Evolutionary conservation across 2,797 vertebrate genomes (phyloP).

Genomic region (Hozukius guyotensis): DNA sequence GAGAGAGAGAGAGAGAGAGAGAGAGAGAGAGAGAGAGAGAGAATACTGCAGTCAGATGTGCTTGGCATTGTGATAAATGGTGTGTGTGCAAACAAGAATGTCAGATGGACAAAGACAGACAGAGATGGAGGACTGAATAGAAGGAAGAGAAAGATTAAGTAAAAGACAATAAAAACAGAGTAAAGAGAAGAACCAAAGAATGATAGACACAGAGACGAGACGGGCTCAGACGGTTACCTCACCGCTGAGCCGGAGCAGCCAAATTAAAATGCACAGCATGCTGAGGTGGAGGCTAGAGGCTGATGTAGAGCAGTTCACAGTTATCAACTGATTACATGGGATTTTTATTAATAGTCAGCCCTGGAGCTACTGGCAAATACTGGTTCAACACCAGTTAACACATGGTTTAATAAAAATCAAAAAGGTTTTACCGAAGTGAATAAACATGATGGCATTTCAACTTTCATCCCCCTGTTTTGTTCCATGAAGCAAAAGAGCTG

Average conservation of each 20-base stretch:
- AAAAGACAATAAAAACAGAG: neutral
- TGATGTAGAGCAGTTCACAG: neutral
- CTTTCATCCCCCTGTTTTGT: neutral
- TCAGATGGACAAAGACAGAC: conserved; percentile 18
- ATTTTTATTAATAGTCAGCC: neutral
- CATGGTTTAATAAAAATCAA: neutral
- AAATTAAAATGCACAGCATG: conserved; percentile 43
- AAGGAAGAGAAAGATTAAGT: neutral
- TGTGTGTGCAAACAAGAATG: conserved; percentile 40
- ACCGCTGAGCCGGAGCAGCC: conserved; percentile 3
- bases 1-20: too few species aligned
- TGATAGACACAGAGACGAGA: neutral
- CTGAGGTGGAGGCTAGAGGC: neutral
- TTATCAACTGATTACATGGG: neutral
- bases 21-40: conserved; percentile 19
- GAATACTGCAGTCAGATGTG: conserved; percentile 80
- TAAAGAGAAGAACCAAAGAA: neutral
- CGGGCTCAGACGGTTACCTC: conserved; percentile 13
- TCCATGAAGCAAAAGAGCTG: neutral
- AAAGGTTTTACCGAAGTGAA: neutral
- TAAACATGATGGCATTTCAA: neutral
- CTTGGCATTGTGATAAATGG: conserved; percentile 73
- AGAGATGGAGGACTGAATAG: neutral
- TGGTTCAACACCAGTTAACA: neutral
- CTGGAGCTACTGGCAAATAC: neutral